A percentile compares a stretch with the other conserved stretches of the same genome.
Conservation (phyloP, 2,888 invertebrate species). For the Iphiclides podalirius region DNA sequence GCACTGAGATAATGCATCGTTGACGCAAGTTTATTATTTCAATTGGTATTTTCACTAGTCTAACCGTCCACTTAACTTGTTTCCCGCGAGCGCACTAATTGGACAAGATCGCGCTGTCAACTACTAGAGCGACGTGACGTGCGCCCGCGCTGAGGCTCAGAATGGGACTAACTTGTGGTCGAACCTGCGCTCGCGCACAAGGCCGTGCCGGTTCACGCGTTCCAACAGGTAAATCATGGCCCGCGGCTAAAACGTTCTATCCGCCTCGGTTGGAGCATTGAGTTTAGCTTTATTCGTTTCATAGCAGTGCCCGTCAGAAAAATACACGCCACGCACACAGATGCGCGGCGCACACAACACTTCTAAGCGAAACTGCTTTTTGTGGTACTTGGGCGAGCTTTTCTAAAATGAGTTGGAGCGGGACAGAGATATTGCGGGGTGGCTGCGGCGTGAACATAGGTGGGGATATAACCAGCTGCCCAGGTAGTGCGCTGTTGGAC, state of each 20-base stretch:
- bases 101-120: slow-evolving; percentile 69
- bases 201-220: slow-evolving; percentile 81
- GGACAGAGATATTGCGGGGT: slow-evolving; percentile 65
- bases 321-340: slow-evolving; percentile 67
- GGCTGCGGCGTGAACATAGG: slow-evolving; percentile 49
- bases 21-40: slow-evolving; percentile 25
- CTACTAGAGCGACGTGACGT: slow-evolving; percentile 55
- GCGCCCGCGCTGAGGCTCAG: slow-evolving; percentile 71
- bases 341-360: slow-evolving; percentile 48
- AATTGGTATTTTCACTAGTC: slow-evolving; percentile 60
- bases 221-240: slow-evolving; percentile 79
- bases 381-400: slow-evolving; percentile 66
- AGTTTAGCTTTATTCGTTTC: slow-evolving; percentile 53
- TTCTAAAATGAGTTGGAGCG: slow-evolving; percentile 55
- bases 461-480: slow-evolving; percentile 75
- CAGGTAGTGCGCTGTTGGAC: slow-evolving; percentile 72
- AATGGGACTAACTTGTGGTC: slow-evolving; percentile 74
- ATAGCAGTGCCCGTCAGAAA: slow-evolving; percentile 70
- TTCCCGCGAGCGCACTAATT: slow-evolving; percentile 77
- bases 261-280: slow-evolving; percentile 50
- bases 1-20: slow-evolving; percentile 57
- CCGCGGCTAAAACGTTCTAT: slow-evolving; percentile 55
- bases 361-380: slow-evolving; percentile 72
- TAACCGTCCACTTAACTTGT: slow-evolving; percentile 77
- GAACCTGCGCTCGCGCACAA: slow-evolving; percentile 81